A percentile compares a stretch with the other conserved stretches of the same genome.
phyloP scores from a whole-genome alignment of 2,888 invertebrate species.

The Frankliniella intonsa region DNA sequence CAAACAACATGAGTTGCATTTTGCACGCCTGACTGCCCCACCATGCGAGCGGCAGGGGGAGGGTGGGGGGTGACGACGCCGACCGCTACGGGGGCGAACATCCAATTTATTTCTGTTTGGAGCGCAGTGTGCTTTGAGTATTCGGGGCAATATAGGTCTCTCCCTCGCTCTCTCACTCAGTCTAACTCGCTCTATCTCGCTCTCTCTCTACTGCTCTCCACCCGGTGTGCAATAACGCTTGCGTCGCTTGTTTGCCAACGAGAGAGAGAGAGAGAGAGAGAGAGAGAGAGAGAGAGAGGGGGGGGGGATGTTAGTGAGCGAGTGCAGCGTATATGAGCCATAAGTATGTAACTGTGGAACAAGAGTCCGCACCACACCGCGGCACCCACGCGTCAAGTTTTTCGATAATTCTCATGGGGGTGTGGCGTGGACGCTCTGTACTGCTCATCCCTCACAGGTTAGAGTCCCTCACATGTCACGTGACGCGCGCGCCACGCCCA shows the following conservation, averaged over 20 bases:
- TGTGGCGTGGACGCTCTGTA: too few relatives aligned
- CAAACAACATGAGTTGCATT: not conserved
- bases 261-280: not conserved
- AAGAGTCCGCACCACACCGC: too few relatives aligned
- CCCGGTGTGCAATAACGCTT: not conserved
- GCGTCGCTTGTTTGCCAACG: slow-evolving; percentile 1
- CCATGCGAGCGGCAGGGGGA: not conserved
- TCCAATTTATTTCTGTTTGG: slow-evolving; percentile 25
- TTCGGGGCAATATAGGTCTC: not conserved
- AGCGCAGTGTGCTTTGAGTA: slow-evolving; percentile 8
- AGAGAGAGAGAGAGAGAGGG: not conserved
- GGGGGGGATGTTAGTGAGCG: not conserved
- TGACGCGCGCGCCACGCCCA: too few relatives aligned
- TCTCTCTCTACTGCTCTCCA: not conserved
- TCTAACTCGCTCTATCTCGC: not conserved
- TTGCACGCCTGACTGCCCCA: slow-evolving; percentile 1
- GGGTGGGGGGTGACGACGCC: not conserved
- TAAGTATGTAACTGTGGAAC: too few relatives aligned
- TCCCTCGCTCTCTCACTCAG: not conserved
- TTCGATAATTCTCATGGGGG: too few relatives aligned
- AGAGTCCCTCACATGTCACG: too few relatives aligned
- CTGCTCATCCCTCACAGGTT: too few relatives aligned
- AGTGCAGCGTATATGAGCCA: too few relatives aligned
- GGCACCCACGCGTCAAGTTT: too few relatives aligned
- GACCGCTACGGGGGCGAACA: slow-evolving; percentile 4